Evolutionary conservation across 2,888 invertebrate species (phyloP), one percentile per base, ranked within the genome.

Genomic region (Dynastes hyllus): DNA sequence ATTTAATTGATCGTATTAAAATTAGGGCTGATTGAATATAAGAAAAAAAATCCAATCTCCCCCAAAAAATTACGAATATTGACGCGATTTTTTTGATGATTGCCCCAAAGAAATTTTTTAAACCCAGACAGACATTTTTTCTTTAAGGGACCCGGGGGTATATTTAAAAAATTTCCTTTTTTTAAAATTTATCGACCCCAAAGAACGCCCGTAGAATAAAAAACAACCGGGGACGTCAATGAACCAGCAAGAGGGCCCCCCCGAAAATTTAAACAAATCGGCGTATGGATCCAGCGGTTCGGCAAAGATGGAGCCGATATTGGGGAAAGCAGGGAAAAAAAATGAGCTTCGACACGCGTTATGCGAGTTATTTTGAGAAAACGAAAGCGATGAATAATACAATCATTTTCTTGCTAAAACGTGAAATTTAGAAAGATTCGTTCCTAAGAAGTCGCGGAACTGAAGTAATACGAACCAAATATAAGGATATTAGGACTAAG

Each of bases 171-270:
- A 51, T 50, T 29, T 45, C 45, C 32, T 6, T 45, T 45, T 45
- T 27, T 69, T 69, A 67, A 37, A 29, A 37, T 55, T 71, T 71
- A 71, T 22, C 58, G 71, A 40, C 55, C 40, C 4, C 71, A 37
- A 37, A 37, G 32, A 58, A 58, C 40, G 37, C 11, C 32, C 55
- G 55, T 45, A n/a, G 71, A 71, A 71, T 71, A 71, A 71, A 22
- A 71, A 71, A n/a, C 58, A 71, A 37, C 16, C 22, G 53, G n/a
- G 5, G 40, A 37, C 66, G 71, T 71, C 71, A 71, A 55, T 71
- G 71, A 69, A 58, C 71, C 71, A 71, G 13, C 50, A 27, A n/a
- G n/a, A n/a, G n/a, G n/a, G n/a, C n/a, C n/a, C n/a, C n/a, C n/a
- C 45, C 66, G 66, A 67, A 67, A 67, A 67, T 58, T 58, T 58